These are phyloP conservation scores for Cremastobaeus sp. DNA, from an alignment of 2,888 invertebrate genomes.

Conservation along the genomic window DNA sequence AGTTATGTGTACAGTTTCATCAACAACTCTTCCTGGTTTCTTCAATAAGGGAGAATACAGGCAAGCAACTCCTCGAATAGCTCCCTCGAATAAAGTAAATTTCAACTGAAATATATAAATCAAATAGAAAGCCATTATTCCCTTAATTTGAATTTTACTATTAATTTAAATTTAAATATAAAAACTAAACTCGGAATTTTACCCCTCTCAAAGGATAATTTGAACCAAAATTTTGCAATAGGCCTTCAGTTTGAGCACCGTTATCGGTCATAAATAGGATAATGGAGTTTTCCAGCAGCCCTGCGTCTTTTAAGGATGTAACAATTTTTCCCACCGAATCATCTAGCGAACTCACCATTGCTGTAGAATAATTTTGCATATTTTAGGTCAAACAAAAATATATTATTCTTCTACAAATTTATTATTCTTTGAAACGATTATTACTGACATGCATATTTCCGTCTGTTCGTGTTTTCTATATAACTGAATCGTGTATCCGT, in stretches of 20 bases:
- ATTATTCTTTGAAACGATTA: not conserved
- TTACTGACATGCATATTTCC: constrained; percentile 85
- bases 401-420: not conserved
- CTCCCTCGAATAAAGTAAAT: constrained; percentile 91
- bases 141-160: not conserved
- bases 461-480: constrained; percentile 83
- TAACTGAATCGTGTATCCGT: constrained; percentile 84
- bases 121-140: not conserved
- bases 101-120: constrained; percentile 81
- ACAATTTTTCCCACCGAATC: constrained; percentile 81
- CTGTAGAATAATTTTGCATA: constrained; percentile 67
- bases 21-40: constrained; percentile 80
- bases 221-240: constrained; percentile 80
- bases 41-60: constrained; percentile 85
- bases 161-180: not conserved
- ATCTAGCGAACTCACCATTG: constrained; percentile 82
- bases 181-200: constrained; percentile 14
- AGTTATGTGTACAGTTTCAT: constrained; percentile 86
- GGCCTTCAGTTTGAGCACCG: constrained; percentile 80
- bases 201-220: constrained; percentile 82
- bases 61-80: constrained; percentile 86
- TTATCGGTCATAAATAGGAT: constrained; percentile 83
- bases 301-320: constrained; percentile 77
- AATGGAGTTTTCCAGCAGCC: constrained; percentile 81
- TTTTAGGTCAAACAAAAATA: not conserved